Conservation (phyloP, 2,888 invertebrate species). For the Cataglyphis cursor region DNA sequence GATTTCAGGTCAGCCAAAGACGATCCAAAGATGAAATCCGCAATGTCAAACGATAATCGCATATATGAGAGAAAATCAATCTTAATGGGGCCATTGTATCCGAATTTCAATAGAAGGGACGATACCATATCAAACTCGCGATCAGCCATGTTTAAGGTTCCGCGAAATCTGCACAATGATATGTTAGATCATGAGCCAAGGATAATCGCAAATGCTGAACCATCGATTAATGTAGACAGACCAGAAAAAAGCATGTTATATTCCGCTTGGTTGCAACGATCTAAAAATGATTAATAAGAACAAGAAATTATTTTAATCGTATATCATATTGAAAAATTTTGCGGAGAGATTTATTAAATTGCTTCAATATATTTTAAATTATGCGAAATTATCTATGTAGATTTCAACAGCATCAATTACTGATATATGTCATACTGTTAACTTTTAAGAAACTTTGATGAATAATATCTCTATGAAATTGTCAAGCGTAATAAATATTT, state of each 20-base stretch:
- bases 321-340: not conserved
- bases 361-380: not conserved
- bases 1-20: not conserved
- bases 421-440: not conserved
- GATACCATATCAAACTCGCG: constrained; percentile 3
- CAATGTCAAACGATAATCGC: constrained; percentile 6
- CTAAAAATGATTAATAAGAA: constrained; percentile 48
- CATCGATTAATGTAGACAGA: constrained; percentile 30
- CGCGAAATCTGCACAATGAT: not conserved
- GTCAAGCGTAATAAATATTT: constrained; percentile 23
- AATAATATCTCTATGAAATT: not conserved
- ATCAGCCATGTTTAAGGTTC: not conserved
- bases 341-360: not conserved
- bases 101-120: constrained; percentile 5
- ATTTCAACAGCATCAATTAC: not conserved
- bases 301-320: not conserved
- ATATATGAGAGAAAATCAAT: not conserved
- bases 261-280: constrained; percentile 76
- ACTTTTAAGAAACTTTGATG: not conserved
- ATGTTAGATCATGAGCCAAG: not conserved
- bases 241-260: constrained; percentile 77
- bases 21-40: not conserved
- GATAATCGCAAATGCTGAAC: not conserved
- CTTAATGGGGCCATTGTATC: not conserved
- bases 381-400: not conserved